These are phyloP conservation scores for Trilocha varians DNA, from an alignment of 2,888 invertebrate genomes.

Conservation along the genomic window DNA sequence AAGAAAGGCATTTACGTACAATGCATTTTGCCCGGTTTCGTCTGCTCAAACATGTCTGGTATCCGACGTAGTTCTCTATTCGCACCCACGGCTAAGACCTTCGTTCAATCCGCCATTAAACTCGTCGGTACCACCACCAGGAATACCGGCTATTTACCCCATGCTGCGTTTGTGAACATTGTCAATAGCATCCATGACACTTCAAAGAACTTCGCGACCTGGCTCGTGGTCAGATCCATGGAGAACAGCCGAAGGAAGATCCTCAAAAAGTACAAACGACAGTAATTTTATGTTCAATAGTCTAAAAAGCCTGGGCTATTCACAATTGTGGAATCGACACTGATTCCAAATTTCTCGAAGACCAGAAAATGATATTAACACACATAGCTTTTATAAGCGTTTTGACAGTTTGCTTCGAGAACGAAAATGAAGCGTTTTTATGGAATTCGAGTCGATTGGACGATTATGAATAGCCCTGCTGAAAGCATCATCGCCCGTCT, in stretches of 20 bases:
- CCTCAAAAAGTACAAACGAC: conserved; percentile 66
- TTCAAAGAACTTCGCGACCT: conserved; percentile 71
- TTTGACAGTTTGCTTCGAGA: no score
- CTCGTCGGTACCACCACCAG: conserved; percentile 79
- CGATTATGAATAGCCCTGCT: no score
- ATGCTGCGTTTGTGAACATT: conserved; percentile 71
- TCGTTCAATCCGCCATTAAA: conserved; percentile 79
- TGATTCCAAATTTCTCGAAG: not conserved
- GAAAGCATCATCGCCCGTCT: no score
- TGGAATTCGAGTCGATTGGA: no score
- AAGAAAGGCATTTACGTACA: conserved; percentile 84
- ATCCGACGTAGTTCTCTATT: conserved; percentile 81
- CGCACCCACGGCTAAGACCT: conserved; percentile 82
- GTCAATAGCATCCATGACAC: conserved; percentile 59
- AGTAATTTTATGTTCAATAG: conserved; percentile 46
- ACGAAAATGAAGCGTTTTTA: no score
- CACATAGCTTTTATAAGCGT: no score
- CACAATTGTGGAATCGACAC: not conserved
- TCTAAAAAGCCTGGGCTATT: not conserved
- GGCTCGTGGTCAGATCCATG: conserved; percentile 78
- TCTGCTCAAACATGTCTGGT: conserved; percentile 93
- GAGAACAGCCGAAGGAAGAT: conserved; percentile 76
- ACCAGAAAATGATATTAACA: not conserved
- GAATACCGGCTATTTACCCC: conserved; percentile 85
- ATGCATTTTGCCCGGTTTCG: conserved; percentile 88